These are phyloP conservation scores for Panzeria rudis DNA, from an alignment of 2,888 invertebrate species.

Conservation along the genomic window DNA sequence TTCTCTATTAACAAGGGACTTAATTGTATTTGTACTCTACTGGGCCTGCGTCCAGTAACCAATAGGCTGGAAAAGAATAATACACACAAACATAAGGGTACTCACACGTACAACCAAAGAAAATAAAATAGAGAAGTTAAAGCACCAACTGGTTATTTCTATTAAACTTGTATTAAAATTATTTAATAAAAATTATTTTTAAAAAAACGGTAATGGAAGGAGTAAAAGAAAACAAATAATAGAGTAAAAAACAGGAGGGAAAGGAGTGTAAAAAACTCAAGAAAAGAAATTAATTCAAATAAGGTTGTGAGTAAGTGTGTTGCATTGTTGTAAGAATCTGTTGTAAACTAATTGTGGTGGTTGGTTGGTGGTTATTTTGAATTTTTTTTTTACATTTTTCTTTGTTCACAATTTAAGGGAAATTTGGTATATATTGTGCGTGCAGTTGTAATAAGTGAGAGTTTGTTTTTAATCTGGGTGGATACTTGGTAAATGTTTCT, in stretches of 20 bases:
- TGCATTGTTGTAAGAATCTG: not conserved
- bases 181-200: conserved; percentile 6
- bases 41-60: conserved; percentile 83
- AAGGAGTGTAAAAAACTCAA: not conserved
- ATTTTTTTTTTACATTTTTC: not conserved
- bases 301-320: not conserved
- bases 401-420: not conserved
- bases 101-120: conserved; percentile 66
- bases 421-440: not conserved
- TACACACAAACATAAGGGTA: conserved; percentile 50
- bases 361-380: not conserved
- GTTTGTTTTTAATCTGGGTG: not conserved
- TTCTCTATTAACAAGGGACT: conserved; percentile 75
- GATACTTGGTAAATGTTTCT: not conserved
- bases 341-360: not conserved
- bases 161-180: conserved; percentile 26
- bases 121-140: conserved; percentile 26
- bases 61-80: conserved; percentile 80
- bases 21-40: conserved; percentile 81
- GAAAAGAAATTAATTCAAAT: not conserved
- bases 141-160: conserved; percentile 26
- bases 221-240: conserved; percentile 2
- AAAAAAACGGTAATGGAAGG: not conserved
- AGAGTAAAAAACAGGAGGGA: not conserved
- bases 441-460: not conserved